Base-by-base conservation (phyloP, 2,888 invertebrate genomes). In the Schizotus pectinicornis region DNA sequence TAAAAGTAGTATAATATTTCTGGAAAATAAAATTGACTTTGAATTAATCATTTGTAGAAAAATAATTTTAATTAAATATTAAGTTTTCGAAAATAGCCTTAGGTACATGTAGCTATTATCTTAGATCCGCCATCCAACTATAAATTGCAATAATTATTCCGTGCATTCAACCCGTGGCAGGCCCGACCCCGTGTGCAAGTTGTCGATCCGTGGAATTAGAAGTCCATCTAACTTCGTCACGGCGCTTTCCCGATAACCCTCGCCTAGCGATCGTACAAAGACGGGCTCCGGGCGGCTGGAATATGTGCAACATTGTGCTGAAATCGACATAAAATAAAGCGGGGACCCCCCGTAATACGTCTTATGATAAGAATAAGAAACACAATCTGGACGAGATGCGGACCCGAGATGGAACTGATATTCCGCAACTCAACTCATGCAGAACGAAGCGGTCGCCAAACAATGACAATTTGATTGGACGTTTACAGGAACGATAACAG, bases 241-340 rank as follows among this genome's bases (percentile, higher is more conserved):
- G 54, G 37, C 46, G 55, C 49, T 52, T 56, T 45, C 34, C 50
- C 47, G 55, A 59, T 59, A 55, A 59, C 37, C 46, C 38, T 55
- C 53, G 37, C 45, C 50, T 56, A 67, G 61, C 2, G 33, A 9
- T 11, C 33, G 45, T 9, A 51, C 45, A 45, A 38, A 42, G 48
- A 31, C 41, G n/a, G 38, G 38, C 61, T 56, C 56, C 56, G 56
- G 45, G 56, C 55, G 55, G 62, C 56, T 57, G 54, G 67, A 57
- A 65, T 65, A 63, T 63, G 65, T 68, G 61, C 64, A 65, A 70
- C 71, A 69, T 73, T 74, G 73, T 74, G 75, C 75, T 74, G 75
- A 74, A 72, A 73, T 74, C 74, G 75, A 73, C 75, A 75, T 74
- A 74, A 75, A 75, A 73, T 72, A 73, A 72, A 74, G 71, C 72